These are phyloP conservation scores for Caenorhabditis sp. DNA, from an alignment of 2,888 invertebrate genomes.

Conservation along the genomic window DNA sequence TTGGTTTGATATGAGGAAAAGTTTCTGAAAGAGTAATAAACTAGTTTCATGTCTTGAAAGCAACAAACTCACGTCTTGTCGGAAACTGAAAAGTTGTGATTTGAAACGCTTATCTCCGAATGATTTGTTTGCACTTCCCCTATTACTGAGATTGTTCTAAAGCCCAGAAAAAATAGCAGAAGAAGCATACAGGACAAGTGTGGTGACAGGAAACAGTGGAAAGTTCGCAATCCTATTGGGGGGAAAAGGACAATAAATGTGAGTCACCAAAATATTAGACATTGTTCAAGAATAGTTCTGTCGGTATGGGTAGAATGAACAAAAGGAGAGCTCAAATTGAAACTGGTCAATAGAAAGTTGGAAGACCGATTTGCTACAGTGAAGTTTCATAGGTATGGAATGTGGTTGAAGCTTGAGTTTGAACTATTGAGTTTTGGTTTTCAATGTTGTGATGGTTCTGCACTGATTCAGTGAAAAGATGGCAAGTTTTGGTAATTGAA, in stretches of 20 bases:
- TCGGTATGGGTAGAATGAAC: not conserved
- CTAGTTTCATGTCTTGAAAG: not conserved
- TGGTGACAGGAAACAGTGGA: not conserved
- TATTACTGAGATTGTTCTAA: not conserved
- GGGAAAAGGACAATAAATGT: not conserved
- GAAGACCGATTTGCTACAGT: too few relatives aligned
- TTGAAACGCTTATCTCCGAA: not conserved
- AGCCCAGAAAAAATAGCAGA: not conserved
- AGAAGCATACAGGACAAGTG: not conserved
- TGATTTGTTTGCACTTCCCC: not conserved
- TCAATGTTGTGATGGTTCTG: too few relatives aligned
- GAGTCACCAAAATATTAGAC: constrained; percentile 4
- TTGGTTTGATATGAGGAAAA: not conserved
- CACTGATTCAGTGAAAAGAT: too few relatives aligned
- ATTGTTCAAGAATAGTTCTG: not conserved
- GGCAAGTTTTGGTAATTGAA: too few relatives aligned
- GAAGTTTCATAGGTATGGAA: too few relatives aligned
- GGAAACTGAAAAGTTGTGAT: not conserved
- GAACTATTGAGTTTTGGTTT: too few relatives aligned
- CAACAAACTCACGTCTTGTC: not conserved
- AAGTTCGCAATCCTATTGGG: not conserved
- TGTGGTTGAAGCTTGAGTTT: too few relatives aligned
- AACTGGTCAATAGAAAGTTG: not conserved
- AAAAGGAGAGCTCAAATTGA: not conserved
- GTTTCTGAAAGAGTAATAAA: not conserved